phyloP scores from a whole-genome alignment of 2,888 invertebrate species.

The Lithophane semibrunnea region DNA sequence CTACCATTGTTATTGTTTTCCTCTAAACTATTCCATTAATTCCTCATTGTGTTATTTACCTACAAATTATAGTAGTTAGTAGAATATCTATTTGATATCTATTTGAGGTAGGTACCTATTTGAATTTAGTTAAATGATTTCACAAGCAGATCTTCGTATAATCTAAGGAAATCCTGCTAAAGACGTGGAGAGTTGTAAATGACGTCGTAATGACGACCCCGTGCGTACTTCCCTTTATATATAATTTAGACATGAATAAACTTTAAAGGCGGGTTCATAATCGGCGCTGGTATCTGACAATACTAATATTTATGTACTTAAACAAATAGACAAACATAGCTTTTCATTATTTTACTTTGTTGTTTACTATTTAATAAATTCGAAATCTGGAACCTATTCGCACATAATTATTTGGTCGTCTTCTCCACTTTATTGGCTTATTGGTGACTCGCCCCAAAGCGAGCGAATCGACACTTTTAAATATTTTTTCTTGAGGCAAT shows the following conservation, averaged over 20 bases:
- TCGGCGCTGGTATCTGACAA: constrained; percentile 34
- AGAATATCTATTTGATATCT: constrained; percentile 35
- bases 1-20: constrained; percentile 20
- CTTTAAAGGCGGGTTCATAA: constrained; percentile 46
- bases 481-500: too few relatives aligned
- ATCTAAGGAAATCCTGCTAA: constrained; percentile 68
- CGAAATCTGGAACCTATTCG: background rate
- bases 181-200: constrained; percentile 76
- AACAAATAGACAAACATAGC: constrained; percentile 3
- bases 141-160: constrained; percentile 43
- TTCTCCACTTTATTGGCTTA: too few relatives aligned
- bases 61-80: constrained; percentile 11
- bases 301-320: constrained; percentile 28
- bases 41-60: constrained; percentile 25
- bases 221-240: constrained; percentile 55
- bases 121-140: constrained; percentile 66
- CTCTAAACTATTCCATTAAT: constrained; percentile 30
- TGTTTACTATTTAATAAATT: constrained; percentile 5
- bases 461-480: too few relatives aligned
- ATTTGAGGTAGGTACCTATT: constrained; percentile 32
- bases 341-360: constrained; percentile 12
- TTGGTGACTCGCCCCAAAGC: too few relatives aligned
- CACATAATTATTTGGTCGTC: background rate
- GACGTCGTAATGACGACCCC: constrained; percentile 75
- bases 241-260: constrained; percentile 60